Evolutionary conservation across 2,113 vertebrate species (phyloP), one percentile per base, ranked within the genome.

Genomic region (Pollachius pollachius): DNA sequence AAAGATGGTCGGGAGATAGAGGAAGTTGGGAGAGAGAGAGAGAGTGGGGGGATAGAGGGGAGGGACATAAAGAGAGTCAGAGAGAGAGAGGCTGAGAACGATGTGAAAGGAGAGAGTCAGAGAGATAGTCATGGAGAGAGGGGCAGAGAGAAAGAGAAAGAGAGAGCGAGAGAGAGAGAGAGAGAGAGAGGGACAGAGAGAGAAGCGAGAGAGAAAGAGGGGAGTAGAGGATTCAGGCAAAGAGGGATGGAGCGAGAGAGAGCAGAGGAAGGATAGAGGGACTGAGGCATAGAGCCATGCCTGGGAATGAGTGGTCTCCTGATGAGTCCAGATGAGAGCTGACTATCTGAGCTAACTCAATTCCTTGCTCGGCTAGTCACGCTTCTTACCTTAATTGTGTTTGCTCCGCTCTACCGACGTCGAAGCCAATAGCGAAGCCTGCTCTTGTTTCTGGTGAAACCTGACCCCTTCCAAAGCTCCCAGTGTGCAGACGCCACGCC

Each of bases 291-390:
- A 81, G 76, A 75, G 77, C 70, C 69, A 66, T 69, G 77, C 64
- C 75, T 77, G 65, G 63, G 80, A 86, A 85, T 84, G 62, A 86
- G 82, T 68, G 83, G 84, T 80, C 83, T 81, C 52, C 67, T 84
- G 84, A 88, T 84, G 83, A 84, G 76, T 79, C 13, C 60, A 72
- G 81, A 87, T 88, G 80, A 89, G 86, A 84, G 81, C 76, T 75
- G 86, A 88, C 83, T 82, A 74, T 84, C 75, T 73, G 76, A 69
- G 70, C 73, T 84, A 81, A 87, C 81, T 88, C 82, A 84, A 82
- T 87, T 85, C 82, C 84, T 83, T 84, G 87, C 89, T 90, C 89
- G 65, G 78, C 81, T 86, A 76, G 87, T 84, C 85, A 81, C 78
- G 81, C 67, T 81, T 78, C 81, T 79, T 72, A 63, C 62, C 71